Evolutionary conservation across 2,888 invertebrate species (phyloP), one percentile per base, ranked within the genome.

Genomic region (Heliconius cydno): DNA sequence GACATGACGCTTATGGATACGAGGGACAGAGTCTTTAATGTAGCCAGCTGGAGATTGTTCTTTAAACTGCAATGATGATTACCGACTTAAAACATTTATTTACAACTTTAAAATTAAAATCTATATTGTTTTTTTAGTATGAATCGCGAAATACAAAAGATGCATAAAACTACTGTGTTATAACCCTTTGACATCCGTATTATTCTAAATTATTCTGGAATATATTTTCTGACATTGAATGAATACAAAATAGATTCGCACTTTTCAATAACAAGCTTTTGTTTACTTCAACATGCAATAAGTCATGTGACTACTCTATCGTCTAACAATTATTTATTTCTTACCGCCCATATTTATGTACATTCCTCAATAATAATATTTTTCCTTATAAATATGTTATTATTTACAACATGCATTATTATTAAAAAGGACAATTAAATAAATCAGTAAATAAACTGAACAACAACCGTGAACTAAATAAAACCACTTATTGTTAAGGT

Each of bases 1-100:
- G 95, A 92, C 95, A 95, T 95, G 71, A 94, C 92, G 88, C 94
- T 95, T 87, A 95, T 95, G 60, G 95, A 94, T 9, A 95, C 93
- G 86, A 95, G 90, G 81, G 95, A 95, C 76, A 95, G 87, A 4
- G 95, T 95, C 91, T 95, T 94, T 85, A 95, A 88, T 63, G 95
- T 93, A 80, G 94, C 94, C 92, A 91, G 92, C 78, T 94, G 94
- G 65, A 95, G 88, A 86, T 94, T 95, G 84, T 85, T 93, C 85
- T 94, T 95, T 81, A 95, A 87, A 84, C 95, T 95, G 90, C 80
- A 78, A 84, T 86, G 74, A 82, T 82, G 83, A 77, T 41, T 66
- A 10, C n/a, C n/a, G 1, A n/a, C 19, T 67, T 15, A 34, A 34
- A 2, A 73, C 3, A 73, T 57, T 34, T 22, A 13, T 25, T 30